phyloP scores from a whole-genome alignment of 2,888 invertebrate genomes.

The Bedellia somnulentella region DNA sequence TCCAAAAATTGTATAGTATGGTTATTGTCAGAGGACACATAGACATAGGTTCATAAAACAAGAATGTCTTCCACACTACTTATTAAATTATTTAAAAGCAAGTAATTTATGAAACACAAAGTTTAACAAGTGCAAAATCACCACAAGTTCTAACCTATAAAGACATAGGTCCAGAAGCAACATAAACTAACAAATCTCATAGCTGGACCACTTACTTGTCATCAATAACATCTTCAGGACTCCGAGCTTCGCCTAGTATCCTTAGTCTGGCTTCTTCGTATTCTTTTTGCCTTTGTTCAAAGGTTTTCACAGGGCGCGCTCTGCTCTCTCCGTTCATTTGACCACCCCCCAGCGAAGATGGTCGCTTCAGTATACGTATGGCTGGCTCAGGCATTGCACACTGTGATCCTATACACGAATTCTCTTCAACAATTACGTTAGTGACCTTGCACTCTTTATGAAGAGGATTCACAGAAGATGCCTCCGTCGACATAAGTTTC shows the following conservation, averaged over 20 bases:
- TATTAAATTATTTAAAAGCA: too few relatives aligned
- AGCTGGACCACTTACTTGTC: slow-evolving; percentile 63
- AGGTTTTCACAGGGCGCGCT: slow-evolving; percentile 75
- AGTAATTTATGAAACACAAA: too few relatives aligned
- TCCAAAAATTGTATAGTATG: too few relatives aligned
- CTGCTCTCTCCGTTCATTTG: slow-evolving; percentile 62
- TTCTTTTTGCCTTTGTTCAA: slow-evolving; percentile 90
- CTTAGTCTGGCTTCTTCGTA: slow-evolving; percentile 90
- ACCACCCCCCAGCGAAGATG: slow-evolving; percentile 62
- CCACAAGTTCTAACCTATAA: too few relatives aligned
- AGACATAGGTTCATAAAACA: too few relatives aligned
- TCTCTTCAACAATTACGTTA: slow-evolving; percentile 65
- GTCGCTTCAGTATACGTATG: slow-evolving; percentile 79
- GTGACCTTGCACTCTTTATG: slow-evolving; percentile 71
- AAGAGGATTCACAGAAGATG: slow-evolving; percentile 31
- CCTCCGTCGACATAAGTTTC: slow-evolving; percentile 40
- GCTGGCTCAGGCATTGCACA: slow-evolving; percentile 74
- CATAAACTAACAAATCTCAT: too few relatives aligned
- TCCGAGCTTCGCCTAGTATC: slow-evolving; percentile 84
- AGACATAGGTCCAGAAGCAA: too few relatives aligned
- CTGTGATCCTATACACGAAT: slow-evolving; percentile 73
- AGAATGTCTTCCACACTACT: too few relatives aligned
- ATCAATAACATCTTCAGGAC: slow-evolving; percentile 73
- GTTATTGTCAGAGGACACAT: too few relatives aligned
- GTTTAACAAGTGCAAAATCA: too few relatives aligned